These are phyloP conservation scores for Monoplex corrugatus DNA, from an alignment of 2,888 invertebrate species.

Conservation along the genomic window DNA sequence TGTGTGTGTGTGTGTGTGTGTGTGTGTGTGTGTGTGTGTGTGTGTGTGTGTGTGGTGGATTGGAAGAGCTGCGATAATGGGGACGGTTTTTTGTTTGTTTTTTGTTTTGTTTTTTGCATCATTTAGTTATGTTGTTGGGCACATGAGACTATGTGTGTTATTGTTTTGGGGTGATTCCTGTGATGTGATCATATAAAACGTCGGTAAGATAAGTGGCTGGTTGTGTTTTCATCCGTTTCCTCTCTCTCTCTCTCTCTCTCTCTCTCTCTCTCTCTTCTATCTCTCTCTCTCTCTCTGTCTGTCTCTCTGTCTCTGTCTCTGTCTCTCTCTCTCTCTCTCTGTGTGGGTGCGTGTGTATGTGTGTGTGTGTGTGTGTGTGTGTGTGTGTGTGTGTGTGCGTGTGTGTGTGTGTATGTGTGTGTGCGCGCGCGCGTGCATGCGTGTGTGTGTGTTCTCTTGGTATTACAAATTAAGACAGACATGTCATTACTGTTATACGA, in stretches of 20 bases:
- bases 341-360: neutral
- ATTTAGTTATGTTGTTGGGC: neutral
- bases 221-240: neutral
- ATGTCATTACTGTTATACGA: too few relatives aligned
- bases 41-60: too few relatives aligned
- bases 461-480: too few relatives aligned
- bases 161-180: neutral
- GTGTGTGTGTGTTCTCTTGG: neutral
- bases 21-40: too few relatives aligned
- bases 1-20: too few relatives aligned
- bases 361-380: conserved; percentile 22
- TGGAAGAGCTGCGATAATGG: too few relatives aligned
- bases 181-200: neutral
- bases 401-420: neutral
- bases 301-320: neutral
- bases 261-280: neutral
- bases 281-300: neutral
- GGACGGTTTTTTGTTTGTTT: too few relatives aligned
- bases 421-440: neutral
- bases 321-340: neutral
- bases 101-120: neutral
- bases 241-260: neutral
- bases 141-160: neutral
- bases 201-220: neutral
- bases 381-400: neutral